Conservation (phyloP, 2,797 vertebrate genomes). For the Triplophysa yarkandensis region DNA sequence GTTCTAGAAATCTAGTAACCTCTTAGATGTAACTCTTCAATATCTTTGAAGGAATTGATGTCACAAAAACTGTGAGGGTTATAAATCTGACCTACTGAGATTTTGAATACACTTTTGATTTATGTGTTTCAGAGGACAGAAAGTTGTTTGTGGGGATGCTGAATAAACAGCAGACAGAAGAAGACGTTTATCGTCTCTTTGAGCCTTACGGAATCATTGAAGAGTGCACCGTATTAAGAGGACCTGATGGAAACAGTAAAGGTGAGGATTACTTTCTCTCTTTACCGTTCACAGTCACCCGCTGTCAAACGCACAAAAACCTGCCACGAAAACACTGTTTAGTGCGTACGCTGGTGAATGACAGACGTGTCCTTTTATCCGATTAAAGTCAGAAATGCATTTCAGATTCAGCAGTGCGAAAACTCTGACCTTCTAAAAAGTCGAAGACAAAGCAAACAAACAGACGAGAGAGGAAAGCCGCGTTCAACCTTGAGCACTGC, state of each 20-base stretch:
- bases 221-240: slow-evolving; percentile 62
- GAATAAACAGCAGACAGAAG: slow-evolving; percentile 63
- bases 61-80: neutral
- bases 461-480: slow-evolving; percentile 33
- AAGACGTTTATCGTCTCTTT: slow-evolving; percentile 60
- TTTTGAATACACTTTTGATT: neutral
- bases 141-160: slow-evolving; percentile 64
- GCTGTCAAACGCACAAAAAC: neutral
- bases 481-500: slow-evolving; percentile 41
- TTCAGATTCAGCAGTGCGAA: slow-evolving; percentile 15
- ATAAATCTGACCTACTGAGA: too few relatives aligned
- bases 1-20: too few relatives aligned
- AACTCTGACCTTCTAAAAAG: slow-evolving; percentile 17
- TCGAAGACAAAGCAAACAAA: slow-evolving; percentile 27
- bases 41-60: neutral
- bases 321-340: neutral
- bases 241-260: slow-evolving; percentile 65
- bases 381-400: neutral
- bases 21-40: neutral
- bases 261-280: slow-evolving; percentile 44
- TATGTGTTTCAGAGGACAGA: slow-evolving; percentile 55
- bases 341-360: neutral
- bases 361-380: slow-evolving; percentile 9
- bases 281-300: slow-evolving; percentile 1
- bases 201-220: slow-evolving; percentile 60